These are phyloP conservation scores for Lacanobia wlatinum DNA, from an alignment of 2,888 invertebrate genomes.

Conservation along the genomic window DNA sequence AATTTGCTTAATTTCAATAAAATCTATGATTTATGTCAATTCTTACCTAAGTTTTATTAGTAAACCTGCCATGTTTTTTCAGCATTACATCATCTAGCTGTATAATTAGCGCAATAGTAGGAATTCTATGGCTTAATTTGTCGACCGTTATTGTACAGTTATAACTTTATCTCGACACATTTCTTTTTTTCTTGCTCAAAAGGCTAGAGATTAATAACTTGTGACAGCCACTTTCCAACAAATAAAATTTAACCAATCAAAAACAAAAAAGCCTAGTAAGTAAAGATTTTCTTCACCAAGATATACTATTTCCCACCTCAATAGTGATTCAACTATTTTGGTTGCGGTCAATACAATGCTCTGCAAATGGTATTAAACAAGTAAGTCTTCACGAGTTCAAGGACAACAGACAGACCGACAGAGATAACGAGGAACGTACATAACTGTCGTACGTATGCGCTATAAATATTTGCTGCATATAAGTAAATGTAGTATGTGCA, in stretches of 20 bases:
- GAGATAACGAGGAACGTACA: slow-evolving; percentile 59
- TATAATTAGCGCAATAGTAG: too few species aligned
- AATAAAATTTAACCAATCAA: background rate
- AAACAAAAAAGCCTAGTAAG: background rate
- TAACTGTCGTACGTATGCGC: slow-evolving; percentile 30
- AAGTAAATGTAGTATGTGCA: slow-evolving; percentile 21
- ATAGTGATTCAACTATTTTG: slow-evolving; percentile 43
- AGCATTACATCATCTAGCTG: background rate
- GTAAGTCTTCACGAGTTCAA: slow-evolving; percentile 72
- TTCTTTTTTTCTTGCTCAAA: too few species aligned
- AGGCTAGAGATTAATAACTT: too few species aligned
- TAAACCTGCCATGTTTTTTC: background rate
- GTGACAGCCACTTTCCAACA: too few species aligned
- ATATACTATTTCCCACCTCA: background rate
- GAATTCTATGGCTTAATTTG: background rate
- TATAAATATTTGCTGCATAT: slow-evolving; percentile 33
- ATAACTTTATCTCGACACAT: too few species aligned
- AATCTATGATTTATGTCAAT: too few species aligned
- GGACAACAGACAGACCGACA: slow-evolving; percentile 63
- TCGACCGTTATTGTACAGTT: background rate
- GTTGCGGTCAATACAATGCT: slow-evolving; percentile 50
- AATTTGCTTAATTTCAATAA: too few species aligned
- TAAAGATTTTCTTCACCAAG: background rate
- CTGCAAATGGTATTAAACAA: slow-evolving; percentile 62
- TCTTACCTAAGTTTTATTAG: too few species aligned